Evolutionary conservation across 2,888 invertebrate genomes (phyloP), one percentile per base, ranked within the genome.

Genomic region (Trichopoda pennipes): DNA sequence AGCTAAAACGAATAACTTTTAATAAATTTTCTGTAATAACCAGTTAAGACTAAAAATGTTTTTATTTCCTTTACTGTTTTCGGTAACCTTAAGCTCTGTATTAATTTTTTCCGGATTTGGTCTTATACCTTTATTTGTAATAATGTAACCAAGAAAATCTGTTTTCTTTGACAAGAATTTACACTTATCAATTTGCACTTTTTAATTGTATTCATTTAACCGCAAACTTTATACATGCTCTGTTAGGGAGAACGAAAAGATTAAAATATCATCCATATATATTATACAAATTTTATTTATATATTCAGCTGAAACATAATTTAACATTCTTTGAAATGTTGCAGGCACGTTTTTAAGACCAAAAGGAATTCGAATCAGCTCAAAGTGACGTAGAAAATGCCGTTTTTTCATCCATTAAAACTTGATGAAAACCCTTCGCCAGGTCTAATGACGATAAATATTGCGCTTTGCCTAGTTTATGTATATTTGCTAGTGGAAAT

Each of bases 51-150:
- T 16, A 56, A n/a, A n/a, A 53, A 53, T 2, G 44, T 12, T 16
- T 44, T 44, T 8, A 44, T 44, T 14, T 44, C 44, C 16, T 44
- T 44, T 14, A 44, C 44, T 8, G 44, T 44, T 14, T 14, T 44
- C 14, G 44, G 9, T 16, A 44, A 44, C 44, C 3, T 8, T 14
- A 44, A 8, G 3, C 14, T 44, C n/a, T 56, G 56, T 56, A 56
- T 56, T 16, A n/a, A 56, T 56, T n/a, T 56, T 56, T 16, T 56
- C 56, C n/a, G 56, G 56, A 8, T 56, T 56, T 32, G 56, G 56
- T 16, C 56, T 56, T n/a, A 56, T 56, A 56, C 56, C 32, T n/a
- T 7, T 12, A 56, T 56, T 32, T 7, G 56, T 56, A 56, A 56
- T 56, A 32, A 56, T 56, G 17, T 56, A 32, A 32, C 56, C 56